Evolutionary conservation across 2,888 invertebrate species (phyloP).

Genomic region (Ischnura elegans): DNA sequence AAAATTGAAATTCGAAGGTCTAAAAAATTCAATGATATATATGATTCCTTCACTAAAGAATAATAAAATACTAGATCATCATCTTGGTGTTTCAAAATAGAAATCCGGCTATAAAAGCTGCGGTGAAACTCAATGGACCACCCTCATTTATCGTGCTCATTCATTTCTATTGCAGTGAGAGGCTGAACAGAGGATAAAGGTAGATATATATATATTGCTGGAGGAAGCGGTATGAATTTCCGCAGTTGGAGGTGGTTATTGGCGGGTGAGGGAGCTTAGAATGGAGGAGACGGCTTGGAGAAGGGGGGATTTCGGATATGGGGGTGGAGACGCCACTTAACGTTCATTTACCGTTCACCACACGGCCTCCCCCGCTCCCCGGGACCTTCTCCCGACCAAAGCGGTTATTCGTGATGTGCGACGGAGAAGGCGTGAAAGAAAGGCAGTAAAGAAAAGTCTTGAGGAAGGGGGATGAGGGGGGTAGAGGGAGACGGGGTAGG

Average conservation of each 20-base stretch:
- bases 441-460: background rate
- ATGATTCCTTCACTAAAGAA: no score
- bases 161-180: no score
- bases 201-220: no score
- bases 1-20: no score
- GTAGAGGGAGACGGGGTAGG: background rate
- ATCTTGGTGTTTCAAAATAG: no score
- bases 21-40: no score
- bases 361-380: background rate
- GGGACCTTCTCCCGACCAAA: conserved; percentile 51
- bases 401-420: conserved; percentile 59
- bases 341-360: conserved; percentile 50
- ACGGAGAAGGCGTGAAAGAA: background rate
- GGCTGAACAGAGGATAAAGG: background rate
- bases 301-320: background rate
- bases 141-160: no score
- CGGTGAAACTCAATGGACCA: no score
- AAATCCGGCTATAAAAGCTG: no score
- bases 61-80: no score
- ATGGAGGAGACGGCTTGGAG: background rate
- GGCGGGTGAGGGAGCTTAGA: background rate
- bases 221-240: background rate
- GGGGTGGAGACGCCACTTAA: conserved; percentile 36
- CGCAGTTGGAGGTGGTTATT: background rate
- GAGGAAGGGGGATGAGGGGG: background rate